Evolutionary conservation across 1,140 invertebrate species (phyloP).

Genomic region (Bilobella aurantiaca): DNA sequence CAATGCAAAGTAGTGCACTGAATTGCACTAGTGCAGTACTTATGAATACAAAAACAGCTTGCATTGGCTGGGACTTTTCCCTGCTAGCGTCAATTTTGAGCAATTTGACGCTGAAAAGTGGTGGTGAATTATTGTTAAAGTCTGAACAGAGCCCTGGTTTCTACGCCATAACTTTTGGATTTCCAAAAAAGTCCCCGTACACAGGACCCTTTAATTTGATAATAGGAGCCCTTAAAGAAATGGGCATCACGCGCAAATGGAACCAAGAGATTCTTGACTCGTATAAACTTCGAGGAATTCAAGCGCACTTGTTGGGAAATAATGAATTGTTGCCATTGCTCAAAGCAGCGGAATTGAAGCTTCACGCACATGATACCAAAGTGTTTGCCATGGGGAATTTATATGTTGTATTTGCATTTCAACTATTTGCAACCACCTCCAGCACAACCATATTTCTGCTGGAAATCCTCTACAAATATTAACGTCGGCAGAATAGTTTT

Average conservation of each 20-base stretch:
- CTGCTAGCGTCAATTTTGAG: not conserved
- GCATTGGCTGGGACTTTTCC: conserved; percentile 7
- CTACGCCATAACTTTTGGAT: not conserved
- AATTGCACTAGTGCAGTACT: conserved; percentile 4
- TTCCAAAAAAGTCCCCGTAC: conserved; percentile 11
- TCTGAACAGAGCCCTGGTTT: not conserved
- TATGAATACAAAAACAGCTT: conserved; percentile 8
- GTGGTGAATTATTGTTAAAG: not conserved
- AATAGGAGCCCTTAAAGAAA: not conserved
- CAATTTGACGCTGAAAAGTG: conserved; percentile 7
- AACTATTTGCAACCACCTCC: no score
- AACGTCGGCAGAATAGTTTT: no score
- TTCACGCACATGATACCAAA: no score
- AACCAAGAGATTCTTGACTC: not conserved
- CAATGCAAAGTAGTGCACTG: not conserved
- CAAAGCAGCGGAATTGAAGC: no score
- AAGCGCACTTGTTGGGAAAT: no score
- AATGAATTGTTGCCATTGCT: no score
- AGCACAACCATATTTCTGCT: no score
- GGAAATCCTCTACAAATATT: no score
- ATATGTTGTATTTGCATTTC: no score
- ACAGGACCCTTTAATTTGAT: conserved; percentile 2
- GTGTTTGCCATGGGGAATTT: no score
- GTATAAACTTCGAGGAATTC: not conserved
- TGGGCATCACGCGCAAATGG: conserved; percentile 9